Evolutionary conservation across 2,797 vertebrate genomes (phyloP).

Genomic region (Bradypodion ventrale): DNA sequence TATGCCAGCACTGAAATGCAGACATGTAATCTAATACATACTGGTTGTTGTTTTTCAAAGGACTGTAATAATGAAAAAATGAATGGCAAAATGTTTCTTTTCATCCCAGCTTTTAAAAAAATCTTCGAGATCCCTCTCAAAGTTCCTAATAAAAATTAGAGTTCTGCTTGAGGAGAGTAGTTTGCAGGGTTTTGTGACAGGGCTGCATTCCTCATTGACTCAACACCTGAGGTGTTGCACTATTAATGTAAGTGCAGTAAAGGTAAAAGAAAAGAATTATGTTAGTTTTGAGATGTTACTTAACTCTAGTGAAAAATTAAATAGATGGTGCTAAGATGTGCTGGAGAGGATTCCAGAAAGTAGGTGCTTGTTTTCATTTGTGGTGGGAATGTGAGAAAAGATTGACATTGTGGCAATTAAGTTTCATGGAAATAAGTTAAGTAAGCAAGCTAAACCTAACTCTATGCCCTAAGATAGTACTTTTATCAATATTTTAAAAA

Average conservation of each 20-base stretch:
- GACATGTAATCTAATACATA: constrained; percentile 22
- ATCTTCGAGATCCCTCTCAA: not conserved
- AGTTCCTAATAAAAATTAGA: not conserved
- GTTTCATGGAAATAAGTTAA: too few species aligned
- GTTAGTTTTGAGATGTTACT: too few species aligned
- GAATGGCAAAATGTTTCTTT: not conserved
- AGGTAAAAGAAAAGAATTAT: too few species aligned
- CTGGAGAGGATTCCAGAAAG: too few species aligned
- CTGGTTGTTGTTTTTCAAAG: constrained; percentile 17
- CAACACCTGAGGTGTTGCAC: not conserved
- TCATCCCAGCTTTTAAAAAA: not conserved
- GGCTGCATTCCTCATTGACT: not conserved
- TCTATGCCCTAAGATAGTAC: too few species aligned
- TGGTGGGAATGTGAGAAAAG: too few species aligned
- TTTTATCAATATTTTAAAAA: too few species aligned
- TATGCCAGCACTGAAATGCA: constrained; percentile 4
- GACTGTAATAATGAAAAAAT: not conserved
- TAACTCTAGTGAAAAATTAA: too few species aligned
- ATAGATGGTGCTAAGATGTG: too few species aligned
- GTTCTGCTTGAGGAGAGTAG: not conserved
- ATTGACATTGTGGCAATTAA: too few species aligned
- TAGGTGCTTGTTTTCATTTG: too few species aligned
- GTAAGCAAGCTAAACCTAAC: too few species aligned
- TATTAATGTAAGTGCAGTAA: not conserved
- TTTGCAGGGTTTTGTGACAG: not conserved